Percentiles rank a stretch among this genome's conserved stretches.
phyloP scores from a whole-genome alignment of 2,888 invertebrate species.

The Phalera bucephala region DNA sequence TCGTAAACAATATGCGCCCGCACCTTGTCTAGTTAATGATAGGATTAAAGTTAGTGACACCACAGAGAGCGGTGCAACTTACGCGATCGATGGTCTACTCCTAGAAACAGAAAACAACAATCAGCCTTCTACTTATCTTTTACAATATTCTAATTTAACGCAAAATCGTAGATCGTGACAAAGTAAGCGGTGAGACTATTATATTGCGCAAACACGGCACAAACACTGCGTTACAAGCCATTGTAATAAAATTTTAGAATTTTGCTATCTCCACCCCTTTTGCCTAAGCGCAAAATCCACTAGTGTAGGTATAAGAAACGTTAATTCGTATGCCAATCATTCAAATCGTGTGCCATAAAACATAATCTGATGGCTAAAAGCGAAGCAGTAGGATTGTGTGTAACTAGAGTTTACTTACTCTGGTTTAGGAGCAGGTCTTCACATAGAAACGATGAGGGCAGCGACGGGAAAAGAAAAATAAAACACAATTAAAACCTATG shows the following conservation, averaged over 20 bases:
- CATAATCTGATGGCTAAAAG: slow-evolving; percentile 59
- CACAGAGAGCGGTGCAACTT: slow-evolving; percentile 83
- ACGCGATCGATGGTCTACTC: slow-evolving; percentile 84
- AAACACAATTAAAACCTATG: slow-evolving; percentile 54
- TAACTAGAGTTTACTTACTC: slow-evolving; percentile 81
- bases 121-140: slow-evolving; percentile 71
- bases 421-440: slow-evolving; percentile 86
- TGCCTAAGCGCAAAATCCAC: slow-evolving; percentile 37
- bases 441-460: slow-evolving; percentile 61
- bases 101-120: slow-evolving; percentile 83
- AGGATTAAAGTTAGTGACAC: slow-evolving; percentile 78
- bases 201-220: slow-evolving; percentile 66
- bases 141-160: slow-evolving; percentile 55
- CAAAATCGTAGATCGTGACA: slow-evolving; percentile 48
- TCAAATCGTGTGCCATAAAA: slow-evolving; percentile 50
- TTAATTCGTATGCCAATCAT: slow-evolving; percentile 61
- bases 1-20: slow-evolving; percentile 59
- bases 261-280: slow-evolving; percentile 31
- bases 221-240: slow-evolving; percentile 61
- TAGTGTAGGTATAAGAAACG: slow-evolving; percentile 31
- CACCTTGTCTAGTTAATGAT: slow-evolving; percentile 67
- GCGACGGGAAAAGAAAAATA: slow-evolving; percentile 64
- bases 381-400: slow-evolving; percentile 54
- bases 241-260: slow-evolving; percentile 48
- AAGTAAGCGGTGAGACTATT: slow-evolving; percentile 68